Conservation (phyloP, 2,888 invertebrate species). For the Nomada ruficornis region DNA sequence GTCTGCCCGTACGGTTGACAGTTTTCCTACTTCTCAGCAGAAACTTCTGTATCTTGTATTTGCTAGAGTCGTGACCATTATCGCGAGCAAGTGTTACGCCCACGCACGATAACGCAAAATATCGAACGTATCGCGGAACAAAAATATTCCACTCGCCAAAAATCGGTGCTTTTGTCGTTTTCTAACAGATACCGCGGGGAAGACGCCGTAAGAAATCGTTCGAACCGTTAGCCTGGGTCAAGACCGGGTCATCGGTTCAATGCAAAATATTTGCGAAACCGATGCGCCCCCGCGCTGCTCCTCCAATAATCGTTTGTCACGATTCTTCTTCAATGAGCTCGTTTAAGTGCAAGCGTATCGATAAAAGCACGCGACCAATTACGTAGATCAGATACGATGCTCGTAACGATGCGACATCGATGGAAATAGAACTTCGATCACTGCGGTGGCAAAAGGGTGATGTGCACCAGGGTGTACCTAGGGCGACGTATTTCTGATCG, state of each 20-base stretch:
- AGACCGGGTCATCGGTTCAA: constrained; percentile 57
- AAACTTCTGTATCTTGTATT: constrained; percentile 7
- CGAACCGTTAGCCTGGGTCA: constrained; percentile 52
- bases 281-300: not conserved
- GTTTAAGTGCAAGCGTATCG: constrained; percentile 1
- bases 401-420: not conserved
- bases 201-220: constrained; percentile 29
- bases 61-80: constrained; percentile 29
- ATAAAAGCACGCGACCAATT: constrained; percentile 5
- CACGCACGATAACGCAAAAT: constrained; percentile 70
- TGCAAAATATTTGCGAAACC: constrained; percentile 67
- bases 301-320: not conserved
- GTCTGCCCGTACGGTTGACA: not conserved
- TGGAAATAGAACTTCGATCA: not conserved
- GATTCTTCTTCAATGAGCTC: not conserved
- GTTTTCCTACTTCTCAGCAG: not conserved
- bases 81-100: constrained; percentile 67
- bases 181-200: constrained; percentile 15
- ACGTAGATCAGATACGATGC: not conserved
- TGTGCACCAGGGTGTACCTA: not conserved
- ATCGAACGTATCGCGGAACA: constrained; percentile 30
- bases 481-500: constrained; percentile 18
- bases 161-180: constrained; percentile 42
- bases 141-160: constrained; percentile 58
- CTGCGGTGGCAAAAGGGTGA: not conserved